phyloP scores from a whole-genome alignment of 1,140 invertebrate species.

The Drosophila virilis region DNA sequence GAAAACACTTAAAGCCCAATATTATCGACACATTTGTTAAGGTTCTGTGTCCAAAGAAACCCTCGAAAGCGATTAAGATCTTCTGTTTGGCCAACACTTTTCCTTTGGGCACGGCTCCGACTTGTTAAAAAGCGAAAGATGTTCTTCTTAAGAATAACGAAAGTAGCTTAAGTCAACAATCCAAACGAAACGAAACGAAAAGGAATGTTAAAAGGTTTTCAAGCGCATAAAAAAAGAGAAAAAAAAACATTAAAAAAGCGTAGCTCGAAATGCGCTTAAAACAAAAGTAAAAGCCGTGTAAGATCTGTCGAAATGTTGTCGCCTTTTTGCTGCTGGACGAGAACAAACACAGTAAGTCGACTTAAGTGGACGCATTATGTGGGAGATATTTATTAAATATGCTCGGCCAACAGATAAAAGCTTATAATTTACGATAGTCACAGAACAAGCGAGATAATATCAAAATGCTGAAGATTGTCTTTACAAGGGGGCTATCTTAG shows the following conservation, averaged over 20 bases:
- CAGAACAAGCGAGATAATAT: not conserved
- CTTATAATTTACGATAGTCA: too few species aligned
- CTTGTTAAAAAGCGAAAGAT: constrained; percentile 73
- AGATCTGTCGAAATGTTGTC: constrained; percentile 9
- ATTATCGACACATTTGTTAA: constrained; percentile 42
- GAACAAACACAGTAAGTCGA: constrained; percentile 14
- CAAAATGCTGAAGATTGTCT: too few species aligned
- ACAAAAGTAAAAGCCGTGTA: constrained; percentile 76
- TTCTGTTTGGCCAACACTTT: constrained; percentile 47
- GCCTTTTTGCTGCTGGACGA: not conserved
- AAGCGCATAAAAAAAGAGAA: constrained; percentile 41
- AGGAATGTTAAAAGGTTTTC: constrained; percentile 77
- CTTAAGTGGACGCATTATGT: constrained; percentile 24
- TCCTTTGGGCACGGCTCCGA: constrained; percentile 23
- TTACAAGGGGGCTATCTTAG: too few species aligned
- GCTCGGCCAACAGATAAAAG: not conserved
- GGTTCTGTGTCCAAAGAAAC: constrained; percentile 1
- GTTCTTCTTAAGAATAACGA: constrained; percentile 55
- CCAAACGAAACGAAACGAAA: constrained; percentile 45
- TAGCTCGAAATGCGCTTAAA: constrained; percentile 43
- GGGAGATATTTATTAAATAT: constrained; percentile 18
- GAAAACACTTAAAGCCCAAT: constrained; percentile 37
- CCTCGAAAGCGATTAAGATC: constrained; percentile 42
- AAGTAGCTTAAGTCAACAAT: constrained; percentile 78
- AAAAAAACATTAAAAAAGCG: too few species aligned